Conservation (phyloP, 1,140 invertebrate species). For the Phortica variegata region DNA sequence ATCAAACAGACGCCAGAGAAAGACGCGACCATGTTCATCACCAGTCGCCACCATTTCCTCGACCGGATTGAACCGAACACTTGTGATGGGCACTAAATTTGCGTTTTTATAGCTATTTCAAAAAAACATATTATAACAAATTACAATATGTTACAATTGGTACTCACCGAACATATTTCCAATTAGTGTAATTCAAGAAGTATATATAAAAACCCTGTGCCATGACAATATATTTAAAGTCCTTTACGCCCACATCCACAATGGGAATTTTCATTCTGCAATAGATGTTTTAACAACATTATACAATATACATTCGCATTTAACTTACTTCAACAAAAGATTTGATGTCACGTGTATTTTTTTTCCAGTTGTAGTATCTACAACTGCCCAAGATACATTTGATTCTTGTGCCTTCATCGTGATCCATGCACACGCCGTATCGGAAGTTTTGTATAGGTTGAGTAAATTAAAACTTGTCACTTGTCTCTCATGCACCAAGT, state of each 20-base stretch:
- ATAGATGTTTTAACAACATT: conserved; percentile 7
- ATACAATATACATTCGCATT: neutral
- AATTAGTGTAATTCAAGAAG: conserved; percentile 48
- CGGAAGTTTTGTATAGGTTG: conserved; percentile 33
- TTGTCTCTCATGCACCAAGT: conserved; percentile 6
- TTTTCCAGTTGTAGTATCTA: conserved; percentile 29
- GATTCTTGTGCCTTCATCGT: conserved; percentile 17
- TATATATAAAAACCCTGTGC: conserved; percentile 44
- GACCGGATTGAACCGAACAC: conserved; percentile 69
- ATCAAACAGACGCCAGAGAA: conserved; percentile 65
- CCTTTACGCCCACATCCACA: conserved; percentile 33
- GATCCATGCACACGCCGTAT: conserved; percentile 36
- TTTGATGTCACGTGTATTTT: conserved; percentile 16
- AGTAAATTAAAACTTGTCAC: conserved; percentile 28
- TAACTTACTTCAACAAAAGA: conserved; percentile 29
- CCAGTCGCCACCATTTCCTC: conserved; percentile 71
- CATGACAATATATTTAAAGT: conserved; percentile 47
- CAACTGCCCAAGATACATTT: conserved; percentile 27
- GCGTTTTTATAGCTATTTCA: conserved; percentile 51
- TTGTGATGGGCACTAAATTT: conserved; percentile 62
- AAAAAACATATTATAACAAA: neutral
- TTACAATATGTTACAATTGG: neutral
- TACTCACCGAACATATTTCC: conserved; percentile 26
- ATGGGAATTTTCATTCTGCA: conserved; percentile 21
- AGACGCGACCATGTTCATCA: conserved; percentile 67